Conservation (phyloP, 1,140 invertebrate genomes). For the Maconellicoccus hirsutus region DNA sequence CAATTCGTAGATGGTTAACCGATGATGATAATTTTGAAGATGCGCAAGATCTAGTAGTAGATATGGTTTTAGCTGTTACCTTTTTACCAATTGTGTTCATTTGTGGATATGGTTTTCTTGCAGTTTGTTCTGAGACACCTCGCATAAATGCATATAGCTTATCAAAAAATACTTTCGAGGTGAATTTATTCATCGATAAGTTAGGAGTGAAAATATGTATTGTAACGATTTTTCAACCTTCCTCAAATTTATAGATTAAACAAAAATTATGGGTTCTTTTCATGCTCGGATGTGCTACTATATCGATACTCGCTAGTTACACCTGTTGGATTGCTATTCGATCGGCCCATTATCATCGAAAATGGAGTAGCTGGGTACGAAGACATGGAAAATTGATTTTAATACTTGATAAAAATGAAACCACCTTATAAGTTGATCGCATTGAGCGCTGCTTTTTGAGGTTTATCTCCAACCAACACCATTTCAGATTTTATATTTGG, state of each 20-base stretch:
- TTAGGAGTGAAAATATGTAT: too few species aligned
- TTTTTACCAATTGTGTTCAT: slow-evolving; percentile 14
- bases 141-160: neutral
- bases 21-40: slow-evolving; percentile 15
- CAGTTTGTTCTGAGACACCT: slow-evolving; percentile 5
- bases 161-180: neutral
- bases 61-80: neutral
- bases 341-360: neutral
- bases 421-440: neutral
- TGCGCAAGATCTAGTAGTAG: slow-evolving; percentile 15
- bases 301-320: neutral
- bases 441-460: neutral
- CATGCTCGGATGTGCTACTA: neutral
- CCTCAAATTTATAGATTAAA: neutral
- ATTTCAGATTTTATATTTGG: too few species aligned
- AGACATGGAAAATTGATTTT: neutral
- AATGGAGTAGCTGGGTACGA: neutral
- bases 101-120: slow-evolving; percentile 6
- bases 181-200: neutral
- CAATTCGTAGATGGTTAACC: slow-evolving; percentile 14
- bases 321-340: neutral
- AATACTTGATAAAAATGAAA: neutral
- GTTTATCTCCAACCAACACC: too few species aligned
- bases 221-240: neutral
- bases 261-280: neutral